Base-by-base conservation (phyloP, 2,797 vertebrate species). In the Hydrolagus colliei region DNA sequence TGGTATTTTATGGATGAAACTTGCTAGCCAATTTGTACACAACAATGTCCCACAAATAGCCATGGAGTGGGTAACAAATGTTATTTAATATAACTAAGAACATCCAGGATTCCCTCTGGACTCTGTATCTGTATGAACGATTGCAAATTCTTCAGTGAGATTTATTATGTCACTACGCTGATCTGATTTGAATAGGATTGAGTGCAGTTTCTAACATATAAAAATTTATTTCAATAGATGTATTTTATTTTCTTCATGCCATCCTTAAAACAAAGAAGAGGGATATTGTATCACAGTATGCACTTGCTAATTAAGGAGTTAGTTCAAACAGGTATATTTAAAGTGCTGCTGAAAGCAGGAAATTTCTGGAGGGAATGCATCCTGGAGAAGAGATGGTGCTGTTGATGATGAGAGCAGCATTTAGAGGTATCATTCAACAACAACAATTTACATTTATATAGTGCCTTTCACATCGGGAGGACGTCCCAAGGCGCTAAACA, bases 161-260 rank as follows among this genome's bases (percentile, higher is more conserved):
- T 52, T 52, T 52, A 52, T 52, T 52, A 52, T 52, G 41, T 3
- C 41, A 52, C 41, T 52, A 52, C 2, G 41, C 2, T 52, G 41
- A 3, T 52, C 41, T 52, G 68, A 68, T 71, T 52, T 82, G 63
- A 41, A 61, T 14, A 27, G 22, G n/a, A 67, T 82, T 18, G 63
- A 18, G 27, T 82, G 68, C 68, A 32, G 16, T 2, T 41, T 68
- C 4, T 67, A 82, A 68, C 18, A 41, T 20, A 82, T 68, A 27
- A 63, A 20, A 82, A 82, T 68, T 68, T 82, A 82, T 82, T 82
- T 68, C 41, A 82, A 82, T 41, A 10, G 20, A 71, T 82, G 79
- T 8, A 68, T 68, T 27, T 82, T 82, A 11, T 82, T 63, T 52
- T 52, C 41, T 52, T 68, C 27, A 27, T 41, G 14, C 79, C 68